Base-by-base conservation (phyloP, 1,140 invertebrate genomes). In the Chironomus tepperi region DNA sequence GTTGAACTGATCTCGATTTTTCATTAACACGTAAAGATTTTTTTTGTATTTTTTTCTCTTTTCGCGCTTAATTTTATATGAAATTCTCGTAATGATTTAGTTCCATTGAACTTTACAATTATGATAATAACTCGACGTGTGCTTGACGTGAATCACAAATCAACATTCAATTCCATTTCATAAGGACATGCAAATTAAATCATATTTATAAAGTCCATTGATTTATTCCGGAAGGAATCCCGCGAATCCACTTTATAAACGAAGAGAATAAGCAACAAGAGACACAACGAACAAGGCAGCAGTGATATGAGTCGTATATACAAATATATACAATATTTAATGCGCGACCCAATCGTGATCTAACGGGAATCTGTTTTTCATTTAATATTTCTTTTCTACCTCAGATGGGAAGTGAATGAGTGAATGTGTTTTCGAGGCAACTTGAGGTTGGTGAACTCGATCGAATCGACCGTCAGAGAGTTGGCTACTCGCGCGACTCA, bases 1-100 rank as follows among this genome's bases (percentile, higher is more conserved):
- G 18, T 70, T 70, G 65, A 70, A 70, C 65, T 19, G 65, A 70
- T 70, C 65, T 70, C 65, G 18, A 70, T 70, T 70, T 70, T 70
- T 21, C 16, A 19, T 70, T 21, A 21, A 5, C 65, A 19, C 18
- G 8, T 18, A 70, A 70, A 57, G n/a, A 57, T 57, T n/a, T 57
- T 34, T 34, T 34, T 34, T 5, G 1, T 34, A 2, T 34, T 34
- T 34, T 34, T 34, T 5, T 34, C 24, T 34, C 5, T 34, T 34
- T 34, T 34, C 5, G 24, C 24, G 24, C 24, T 34, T 5, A 34
- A 34, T 34, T 34, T n/a, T n/a, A n/a, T 34, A 34, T 34, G 24
- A 34, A 34, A 34, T 34, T 34, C 24, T 34, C 24, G 24, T 34
- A 34, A 34, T 34, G 24, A 34, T 34, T 34, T 34, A 34, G 24